Evolutionary conservation across 1,140 invertebrate species (phyloP).

Genomic region (Eulimnadia texana): DNA sequence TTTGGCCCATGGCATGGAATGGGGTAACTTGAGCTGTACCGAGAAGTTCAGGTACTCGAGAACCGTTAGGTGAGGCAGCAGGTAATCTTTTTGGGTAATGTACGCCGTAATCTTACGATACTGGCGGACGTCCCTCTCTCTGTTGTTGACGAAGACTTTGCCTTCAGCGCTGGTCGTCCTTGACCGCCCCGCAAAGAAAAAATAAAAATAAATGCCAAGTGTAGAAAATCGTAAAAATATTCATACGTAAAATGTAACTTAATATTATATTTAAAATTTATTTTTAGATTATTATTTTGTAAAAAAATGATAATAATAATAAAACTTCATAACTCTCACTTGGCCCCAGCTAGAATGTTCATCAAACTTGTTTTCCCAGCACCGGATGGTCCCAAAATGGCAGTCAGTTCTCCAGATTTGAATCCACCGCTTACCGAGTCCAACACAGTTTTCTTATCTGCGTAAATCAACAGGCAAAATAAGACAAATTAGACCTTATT

Average conservation of each 20-base stretch:
- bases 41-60: constrained; percentile 78
- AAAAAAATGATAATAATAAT: not conserved
- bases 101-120: constrained; percentile 89
- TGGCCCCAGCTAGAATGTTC: constrained; percentile 69
- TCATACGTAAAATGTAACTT: too few relatives aligned
- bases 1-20: constrained; percentile 49
- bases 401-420: constrained; percentile 56
- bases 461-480: too few relatives aligned
- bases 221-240: too few relatives aligned
- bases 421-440: constrained; percentile 53
- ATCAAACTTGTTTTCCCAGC: constrained; percentile 80
- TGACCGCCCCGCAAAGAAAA: not conserved
- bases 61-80: constrained; percentile 74
- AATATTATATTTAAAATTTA: too few relatives aligned
- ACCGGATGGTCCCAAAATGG: constrained; percentile 74
- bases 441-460: constrained; percentile 43
- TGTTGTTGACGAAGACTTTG: constrained; percentile 44
- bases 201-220: too few relatives aligned
- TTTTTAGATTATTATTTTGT: not conserved
- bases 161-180: not conserved
- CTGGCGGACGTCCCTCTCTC: constrained; percentile 62
- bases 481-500: too few relatives aligned
- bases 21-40: constrained; percentile 79
- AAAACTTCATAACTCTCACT: constrained; percentile 39
- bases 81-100: constrained; percentile 90